Percentiles rank a stretch among this genome's conserved stretches.
phyloP scores from a whole-genome alignment of 2,797 vertebrate genomes.

The Syngnathus acus region DNA sequence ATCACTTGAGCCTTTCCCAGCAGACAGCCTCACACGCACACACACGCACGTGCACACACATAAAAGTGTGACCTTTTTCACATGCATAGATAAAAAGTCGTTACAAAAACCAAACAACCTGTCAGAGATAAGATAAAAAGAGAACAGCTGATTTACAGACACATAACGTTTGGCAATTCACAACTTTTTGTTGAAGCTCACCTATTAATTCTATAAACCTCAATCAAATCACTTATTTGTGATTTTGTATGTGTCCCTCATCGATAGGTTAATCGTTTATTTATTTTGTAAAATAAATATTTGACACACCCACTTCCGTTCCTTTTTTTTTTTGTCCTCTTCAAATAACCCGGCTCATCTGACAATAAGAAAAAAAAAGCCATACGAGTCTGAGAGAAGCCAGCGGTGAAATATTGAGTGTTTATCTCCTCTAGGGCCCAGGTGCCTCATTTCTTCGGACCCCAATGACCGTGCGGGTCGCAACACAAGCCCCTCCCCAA shows the following conservation, averaged over 20 bases:
- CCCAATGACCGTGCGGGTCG: slow-evolving; percentile 20
- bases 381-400: slow-evolving; percentile 55
- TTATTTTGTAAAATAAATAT: not conserved
- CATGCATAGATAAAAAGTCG: slow-evolving; percentile 60
- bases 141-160: slow-evolving; percentile 51
- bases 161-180: slow-evolving; percentile 15
- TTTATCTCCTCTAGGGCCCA: slow-evolving; percentile 59
- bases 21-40: slow-evolving; percentile 20
- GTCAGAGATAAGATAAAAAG: slow-evolving; percentile 67
- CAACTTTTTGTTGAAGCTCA: slow-evolving; percentile 5
- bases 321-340: not conserved
- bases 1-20: slow-evolving; percentile 10
- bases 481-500: slow-evolving; percentile 46
- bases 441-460: slow-evolving; percentile 45
- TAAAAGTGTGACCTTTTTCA: slow-evolving; percentile 51
- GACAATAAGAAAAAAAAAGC: not conserved
- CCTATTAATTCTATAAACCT: not conserved
- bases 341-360: not conserved
- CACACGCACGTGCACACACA: slow-evolving; percentile 14
- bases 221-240: not conserved
- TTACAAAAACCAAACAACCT: slow-evolving; percentile 71
- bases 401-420: slow-evolving; percentile 70
- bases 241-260: not conserved
- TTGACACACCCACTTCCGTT: not conserved
- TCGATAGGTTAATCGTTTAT: too few species aligned